These are phyloP conservation scores for Exephanes ischioxanthus DNA, from an alignment of 2,888 invertebrate genomes.

Conservation along the genomic window DNA sequence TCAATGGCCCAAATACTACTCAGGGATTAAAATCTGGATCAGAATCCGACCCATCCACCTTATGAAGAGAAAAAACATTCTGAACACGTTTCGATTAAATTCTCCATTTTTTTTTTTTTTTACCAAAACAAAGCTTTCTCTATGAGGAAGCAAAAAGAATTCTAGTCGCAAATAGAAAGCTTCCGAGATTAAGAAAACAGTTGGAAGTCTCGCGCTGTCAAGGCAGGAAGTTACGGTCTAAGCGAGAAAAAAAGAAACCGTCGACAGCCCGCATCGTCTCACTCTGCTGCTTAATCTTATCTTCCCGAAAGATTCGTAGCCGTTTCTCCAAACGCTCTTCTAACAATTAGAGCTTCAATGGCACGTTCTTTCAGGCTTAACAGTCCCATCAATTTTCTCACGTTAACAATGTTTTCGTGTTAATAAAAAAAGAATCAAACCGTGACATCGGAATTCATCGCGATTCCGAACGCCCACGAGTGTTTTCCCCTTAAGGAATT, in stretches of 20 bases:
- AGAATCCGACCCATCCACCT: neutral
- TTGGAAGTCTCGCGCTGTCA: neutral
- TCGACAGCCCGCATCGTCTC: slow-evolving; percentile 50
- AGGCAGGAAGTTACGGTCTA: slow-evolving; percentile 10
- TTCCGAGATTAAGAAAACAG: neutral
- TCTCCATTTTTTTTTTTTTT: no score
- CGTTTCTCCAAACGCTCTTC: slow-evolving; percentile 4
- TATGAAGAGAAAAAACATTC: neutral
- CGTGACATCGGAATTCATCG: slow-evolving; percentile 52
- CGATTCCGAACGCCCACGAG: slow-evolving; percentile 64
- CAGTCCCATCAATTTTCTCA: slow-evolving; percentile 15
- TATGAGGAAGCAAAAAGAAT: neutral
- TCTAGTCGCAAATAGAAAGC: neutral
- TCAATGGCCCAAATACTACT: no score
- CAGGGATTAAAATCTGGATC: neutral
- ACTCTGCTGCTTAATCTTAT: slow-evolving; percentile 54
- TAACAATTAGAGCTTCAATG: slow-evolving; percentile 38
- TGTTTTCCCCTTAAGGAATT: slow-evolving; percentile 53
- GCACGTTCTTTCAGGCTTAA: neutral
- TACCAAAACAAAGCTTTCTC: no score
- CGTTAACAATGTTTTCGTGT: slow-evolving; percentile 25
- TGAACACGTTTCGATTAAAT: no score
- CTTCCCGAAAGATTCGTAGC: slow-evolving; percentile 30
- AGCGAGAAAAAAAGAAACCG: slow-evolving; percentile 1
- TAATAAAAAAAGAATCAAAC: slow-evolving; percentile 28